phyloP scores from a whole-genome alignment of 2,113 vertebrate species.

The Aegotheles bennettii region DNA sequence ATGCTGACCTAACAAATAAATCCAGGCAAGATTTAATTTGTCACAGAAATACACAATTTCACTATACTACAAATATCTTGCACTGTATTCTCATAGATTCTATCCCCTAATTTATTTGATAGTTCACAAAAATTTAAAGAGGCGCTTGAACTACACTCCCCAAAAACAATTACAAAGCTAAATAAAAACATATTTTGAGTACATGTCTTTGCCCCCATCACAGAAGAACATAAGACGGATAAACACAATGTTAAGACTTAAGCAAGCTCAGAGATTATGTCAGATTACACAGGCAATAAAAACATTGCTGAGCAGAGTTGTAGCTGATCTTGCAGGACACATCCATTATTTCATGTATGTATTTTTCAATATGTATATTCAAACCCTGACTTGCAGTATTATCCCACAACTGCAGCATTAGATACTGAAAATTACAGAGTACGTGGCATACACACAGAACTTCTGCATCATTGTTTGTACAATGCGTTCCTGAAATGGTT shows the following conservation, averaged over 20 bases:
- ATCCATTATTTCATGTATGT: not conserved
- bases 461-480: not conserved
- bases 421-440: not conserved
- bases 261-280: not conserved
- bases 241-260: rapidly evolving
- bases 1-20: not conserved
- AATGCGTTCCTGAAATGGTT: not conserved
- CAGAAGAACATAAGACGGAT: not conserved
- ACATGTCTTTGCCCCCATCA: not conserved
- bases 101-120: not conserved
- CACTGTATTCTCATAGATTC: not conserved
- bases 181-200: not conserved
- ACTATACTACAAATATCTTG: not conserved
- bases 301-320: not conserved
- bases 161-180: not conserved
- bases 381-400: not conserved
- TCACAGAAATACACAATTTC: not conserved
- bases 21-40: not conserved
- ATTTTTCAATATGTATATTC: not conserved
- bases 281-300: not conserved
- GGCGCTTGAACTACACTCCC: not conserved
- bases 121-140: not conserved
- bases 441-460: not conserved
- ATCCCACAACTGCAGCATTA: not conserved
- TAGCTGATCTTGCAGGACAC: not conserved